These are phyloP conservation scores for Thumatha senex DNA, from an alignment of 2,888 invertebrate genomes.

Conservation along the genomic window DNA sequence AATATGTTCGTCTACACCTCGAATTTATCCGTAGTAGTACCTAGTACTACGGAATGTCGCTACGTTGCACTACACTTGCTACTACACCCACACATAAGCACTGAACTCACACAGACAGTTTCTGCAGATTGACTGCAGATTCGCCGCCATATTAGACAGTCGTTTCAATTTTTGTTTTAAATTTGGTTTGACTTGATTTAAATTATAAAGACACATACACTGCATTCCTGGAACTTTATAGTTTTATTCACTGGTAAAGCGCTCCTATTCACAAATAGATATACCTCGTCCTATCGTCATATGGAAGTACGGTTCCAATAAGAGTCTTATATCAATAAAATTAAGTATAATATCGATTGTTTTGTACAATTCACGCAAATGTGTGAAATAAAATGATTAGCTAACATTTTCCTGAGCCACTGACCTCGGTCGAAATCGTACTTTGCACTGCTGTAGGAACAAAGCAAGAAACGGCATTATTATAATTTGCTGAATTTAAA, in stretches of 20 bases:
- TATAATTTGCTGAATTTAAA: conserved; percentile 45
- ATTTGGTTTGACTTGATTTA: neutral
- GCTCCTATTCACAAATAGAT: no score
- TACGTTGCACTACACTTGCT: conserved; percentile 55
- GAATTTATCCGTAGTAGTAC: conserved; percentile 43
- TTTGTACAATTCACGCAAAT: conserved; percentile 52
- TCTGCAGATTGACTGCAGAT: conserved; percentile 47
- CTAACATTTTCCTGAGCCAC: conserved; percentile 67
- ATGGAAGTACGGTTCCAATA: neutral
- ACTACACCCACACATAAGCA: conserved; percentile 50
- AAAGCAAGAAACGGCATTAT: conserved; percentile 52
- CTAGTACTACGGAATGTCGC: conserved; percentile 54
- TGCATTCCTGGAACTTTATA: no score
- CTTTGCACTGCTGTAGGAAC: conserved; percentile 64
- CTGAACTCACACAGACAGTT: conserved; percentile 44
- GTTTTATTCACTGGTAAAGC: no score
- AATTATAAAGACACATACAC: no score
- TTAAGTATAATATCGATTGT: conserved; percentile 6
- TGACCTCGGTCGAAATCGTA: conserved; percentile 73
- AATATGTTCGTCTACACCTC: conserved; percentile 64
- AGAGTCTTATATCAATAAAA: neutral
- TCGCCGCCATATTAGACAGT: conserved; percentile 56
- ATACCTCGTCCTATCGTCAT: no score
- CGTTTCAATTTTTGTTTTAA: neutral
- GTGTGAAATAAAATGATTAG: conserved; percentile 64